These are phyloP conservation scores for Cylas formicarius DNA, from an alignment of 1,140 invertebrate genomes.

Conservation along the genomic window DNA sequence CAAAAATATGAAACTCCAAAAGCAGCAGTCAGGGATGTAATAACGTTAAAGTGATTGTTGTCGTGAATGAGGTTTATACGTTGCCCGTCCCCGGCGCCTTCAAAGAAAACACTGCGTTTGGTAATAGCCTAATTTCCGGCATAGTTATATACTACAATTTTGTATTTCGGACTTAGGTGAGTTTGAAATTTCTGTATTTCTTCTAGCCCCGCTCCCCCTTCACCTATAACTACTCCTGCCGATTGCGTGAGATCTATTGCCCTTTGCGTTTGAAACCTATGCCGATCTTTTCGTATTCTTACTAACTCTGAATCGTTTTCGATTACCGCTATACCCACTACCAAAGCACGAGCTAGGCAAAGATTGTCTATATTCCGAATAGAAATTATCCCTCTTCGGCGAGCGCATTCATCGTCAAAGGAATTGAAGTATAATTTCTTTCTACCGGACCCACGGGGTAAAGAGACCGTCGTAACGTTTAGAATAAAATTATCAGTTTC, in stretches of 20 bases:
- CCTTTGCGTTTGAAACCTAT: neutral
- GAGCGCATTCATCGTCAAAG: constrained; percentile 10
- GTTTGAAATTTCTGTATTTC: constrained; percentile 11
- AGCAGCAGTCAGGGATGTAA: constrained; percentile 4
- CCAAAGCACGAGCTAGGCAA: constrained; percentile 13
- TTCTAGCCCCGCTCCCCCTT: neutral
- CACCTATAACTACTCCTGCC: neutral
- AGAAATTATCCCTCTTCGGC: constrained; percentile 8
- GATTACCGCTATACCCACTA: constrained; percentile 5
- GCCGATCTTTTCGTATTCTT: neutral
- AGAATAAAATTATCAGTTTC: no score
- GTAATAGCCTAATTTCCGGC: no score
- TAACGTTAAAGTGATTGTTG: constrained; percentile 4
- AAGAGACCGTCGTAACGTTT: no score
- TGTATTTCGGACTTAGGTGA: constrained; percentile 8
- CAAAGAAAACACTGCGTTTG: no score
- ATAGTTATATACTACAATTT: constrained; percentile 11
- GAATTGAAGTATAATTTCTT: no score
- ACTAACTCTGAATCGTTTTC: constrained; percentile 1
- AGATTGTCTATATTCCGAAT: constrained; percentile 14
- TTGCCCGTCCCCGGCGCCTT: neutral
- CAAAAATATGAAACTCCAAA: constrained; percentile 9
- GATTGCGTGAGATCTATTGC: neutral
- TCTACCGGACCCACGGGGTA: no score
- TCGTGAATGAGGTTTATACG: constrained; percentile 5